Percentiles rank a stretch among this genome's conserved stretches.
These are phyloP conservation scores for Archips xylosteana DNA, from an alignment of 2,888 invertebrate species.

Conservation along the genomic window DNA sequence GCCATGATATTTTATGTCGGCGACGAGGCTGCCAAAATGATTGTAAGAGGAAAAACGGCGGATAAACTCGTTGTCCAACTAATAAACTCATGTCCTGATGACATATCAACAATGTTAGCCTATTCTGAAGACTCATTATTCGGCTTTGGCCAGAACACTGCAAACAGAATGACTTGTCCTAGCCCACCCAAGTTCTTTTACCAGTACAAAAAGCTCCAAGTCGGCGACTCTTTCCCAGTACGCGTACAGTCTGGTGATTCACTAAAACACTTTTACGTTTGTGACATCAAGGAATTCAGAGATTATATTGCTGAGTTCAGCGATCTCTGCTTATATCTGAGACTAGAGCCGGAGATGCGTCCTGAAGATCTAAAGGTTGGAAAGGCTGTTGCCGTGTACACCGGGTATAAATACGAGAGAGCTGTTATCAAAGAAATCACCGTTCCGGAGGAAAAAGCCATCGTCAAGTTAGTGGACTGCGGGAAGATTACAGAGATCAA, in stretches of 20 bases:
- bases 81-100: conserved; percentile 52
- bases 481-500: conserved; percentile 48
- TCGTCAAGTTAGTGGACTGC: conserved; percentile 52
- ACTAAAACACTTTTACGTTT: conserved; percentile 51
- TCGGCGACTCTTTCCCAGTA: conserved; percentile 48
- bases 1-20: conserved; percentile 52
- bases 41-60: conserved; percentile 45
- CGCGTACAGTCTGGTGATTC: conserved; percentile 49
- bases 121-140: conserved; percentile 47
- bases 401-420: conserved; percentile 49
- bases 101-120: conserved; percentile 54
- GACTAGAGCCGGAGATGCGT: conserved; percentile 41
- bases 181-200: conserved; percentile 44
- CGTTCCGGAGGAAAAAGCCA: conserved; percentile 41
- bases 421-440: conserved; percentile 49
- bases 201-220: conserved; percentile 44
- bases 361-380: conserved; percentile 46
- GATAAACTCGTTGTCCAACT: conserved; percentile 49
- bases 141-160: conserved; percentile 43
- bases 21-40: conserved; percentile 49
- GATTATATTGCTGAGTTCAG: conserved; percentile 46
- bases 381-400: conserved; percentile 45
- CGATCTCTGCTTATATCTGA: conserved; percentile 46
- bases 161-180: conserved; percentile 35
- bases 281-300: conserved; percentile 49